Base-by-base conservation (phyloP, 2,888 invertebrate genomes). In the Agrypnus murinus region DNA sequence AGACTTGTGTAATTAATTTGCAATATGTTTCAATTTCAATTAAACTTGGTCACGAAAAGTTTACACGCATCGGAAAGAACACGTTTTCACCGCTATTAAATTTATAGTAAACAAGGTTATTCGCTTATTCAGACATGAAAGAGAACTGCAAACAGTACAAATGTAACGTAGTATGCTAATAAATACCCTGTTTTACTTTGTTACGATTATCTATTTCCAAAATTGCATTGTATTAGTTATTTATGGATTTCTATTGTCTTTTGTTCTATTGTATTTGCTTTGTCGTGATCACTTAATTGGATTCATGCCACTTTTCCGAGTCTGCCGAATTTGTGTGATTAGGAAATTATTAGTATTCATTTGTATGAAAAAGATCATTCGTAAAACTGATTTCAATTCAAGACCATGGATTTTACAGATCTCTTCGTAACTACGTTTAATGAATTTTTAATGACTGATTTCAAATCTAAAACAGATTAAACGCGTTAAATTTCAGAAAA, bases 241-340 rank as follows among this genome's bases (percentile, higher is more conserved):
- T 53, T 53, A 53, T 53, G 53, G n/a, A 10, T 53, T 46, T 14
- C 53, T 14, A 53, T 53, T 53, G 53, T 53, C 53, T 53, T 53
- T 53, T 31, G 31, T 53, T 53, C 53, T 32, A 32, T 53, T 53
- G 53, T 53, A 34, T 53, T 53, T 53, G 53, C 53, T 53, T 53
- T 53, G 32, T 53, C 32, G 53, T 32, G 53, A 53, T 53, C 53
- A 15, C 53, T 53, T 53, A 53, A 53, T 53, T 53, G 53, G 53
- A 32, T 53, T 53, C 34, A 53, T 32, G 53, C 53, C 53, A 53
- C 53, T 53, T 53, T 34, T 46, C 46, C 19, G n/a, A 46, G n/a
- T n/a, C n/a, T n/a, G n/a, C 46, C 19, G 17, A 17, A n/a, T 15
- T 1, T 34, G 12, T 53, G 31, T 4, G 53, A 53, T 53, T 53